Evolutionary conservation across 2,797 vertebrate species (phyloP).

Genomic region (Xenops minutus): DNA sequence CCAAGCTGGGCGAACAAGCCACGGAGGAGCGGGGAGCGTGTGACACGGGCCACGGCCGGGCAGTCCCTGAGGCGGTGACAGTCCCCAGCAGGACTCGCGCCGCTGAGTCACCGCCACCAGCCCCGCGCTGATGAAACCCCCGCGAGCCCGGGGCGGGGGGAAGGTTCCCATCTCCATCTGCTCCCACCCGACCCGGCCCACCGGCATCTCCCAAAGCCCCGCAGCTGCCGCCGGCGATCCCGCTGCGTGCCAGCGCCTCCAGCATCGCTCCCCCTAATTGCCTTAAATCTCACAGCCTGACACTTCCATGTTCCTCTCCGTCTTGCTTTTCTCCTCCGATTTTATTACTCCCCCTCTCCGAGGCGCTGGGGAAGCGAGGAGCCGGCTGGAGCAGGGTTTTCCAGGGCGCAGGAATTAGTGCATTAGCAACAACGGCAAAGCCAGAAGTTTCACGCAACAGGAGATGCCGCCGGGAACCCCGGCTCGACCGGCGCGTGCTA

Average conservation of each 20-base stretch:
- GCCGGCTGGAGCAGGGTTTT: not conserved
- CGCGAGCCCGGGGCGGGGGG: not conserved
- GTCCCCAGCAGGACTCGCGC: not conserved
- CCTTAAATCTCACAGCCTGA: constrained; percentile 47
- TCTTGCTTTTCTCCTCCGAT: not conserved
- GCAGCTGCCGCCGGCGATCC: not conserved
- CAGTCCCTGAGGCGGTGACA: not conserved
- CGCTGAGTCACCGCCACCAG: constrained; percentile 46
- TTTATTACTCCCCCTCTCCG: not conserved
- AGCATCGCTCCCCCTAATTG: constrained; percentile 43
- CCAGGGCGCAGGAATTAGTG: constrained; percentile 19
- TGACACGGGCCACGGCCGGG: not conserved
- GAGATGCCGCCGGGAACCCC: constrained; percentile 17
- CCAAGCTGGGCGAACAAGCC: not conserved
- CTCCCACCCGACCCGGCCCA: constrained; percentile 31
- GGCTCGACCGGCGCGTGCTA: not conserved
- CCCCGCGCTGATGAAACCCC: not conserved
- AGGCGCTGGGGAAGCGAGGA: not conserved
- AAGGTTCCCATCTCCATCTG: constrained; percentile 28
- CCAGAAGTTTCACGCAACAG: constrained; percentile 54
- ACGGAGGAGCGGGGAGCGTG: not conserved
- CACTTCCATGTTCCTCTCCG: constrained; percentile 37
- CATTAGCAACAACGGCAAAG: not conserved
- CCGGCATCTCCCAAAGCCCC: constrained; percentile 28
- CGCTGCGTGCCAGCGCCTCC: constrained; percentile 32